A percentile compares a stretch with the other conserved stretches of the same genome.
Evolutionary conservation across 2,113 vertebrate genomes (phyloP).

Genomic region (Lutjanus erythropterus): DNA sequence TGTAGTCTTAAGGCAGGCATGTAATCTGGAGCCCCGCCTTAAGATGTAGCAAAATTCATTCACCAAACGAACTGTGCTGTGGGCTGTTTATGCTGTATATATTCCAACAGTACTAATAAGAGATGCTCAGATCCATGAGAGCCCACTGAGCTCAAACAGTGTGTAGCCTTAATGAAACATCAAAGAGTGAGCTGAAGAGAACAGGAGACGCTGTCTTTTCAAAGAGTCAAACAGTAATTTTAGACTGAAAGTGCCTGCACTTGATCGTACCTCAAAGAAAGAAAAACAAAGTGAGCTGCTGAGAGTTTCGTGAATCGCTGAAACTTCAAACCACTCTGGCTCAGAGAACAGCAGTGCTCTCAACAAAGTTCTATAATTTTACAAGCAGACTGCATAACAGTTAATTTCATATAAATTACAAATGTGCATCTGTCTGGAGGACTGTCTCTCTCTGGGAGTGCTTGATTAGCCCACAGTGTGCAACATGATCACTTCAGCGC

Average conservation of each 20-base stretch:
- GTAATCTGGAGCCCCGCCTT: neutral
- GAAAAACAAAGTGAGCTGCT: neutral
- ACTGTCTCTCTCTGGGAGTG: neutral
- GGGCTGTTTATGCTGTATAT: neutral
- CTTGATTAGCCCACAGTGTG: too few relatives aligned
- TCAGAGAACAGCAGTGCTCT: neutral
- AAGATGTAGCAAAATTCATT: neutral
- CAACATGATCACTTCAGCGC: too few relatives aligned
- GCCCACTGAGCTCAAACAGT: neutral
- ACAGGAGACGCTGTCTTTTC: neutral
- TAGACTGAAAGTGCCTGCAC: neutral
- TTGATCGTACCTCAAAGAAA: conserved; percentile 20
- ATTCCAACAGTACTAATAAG: conserved; percentile 12
- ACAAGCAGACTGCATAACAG: neutral
- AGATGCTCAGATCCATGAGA: neutral
- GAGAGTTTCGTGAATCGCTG: neutral
- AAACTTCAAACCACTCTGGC: neutral
- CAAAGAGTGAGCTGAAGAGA: conserved; percentile 6
- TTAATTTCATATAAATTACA: neutral
- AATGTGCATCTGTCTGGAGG: neutral
- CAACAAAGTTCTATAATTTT: neutral
- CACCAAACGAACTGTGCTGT: neutral
- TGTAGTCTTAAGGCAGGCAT: neutral
- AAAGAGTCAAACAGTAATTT: conserved; percentile 1
- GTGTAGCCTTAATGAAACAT: conserved; percentile 4